A percentile compares a stretch with the other conserved stretches of the same genome.
These are phyloP conservation scores for Fistularia commersonii DNA, from an alignment of 2,797 vertebrate genomes.

Conservation along the genomic window DNA sequence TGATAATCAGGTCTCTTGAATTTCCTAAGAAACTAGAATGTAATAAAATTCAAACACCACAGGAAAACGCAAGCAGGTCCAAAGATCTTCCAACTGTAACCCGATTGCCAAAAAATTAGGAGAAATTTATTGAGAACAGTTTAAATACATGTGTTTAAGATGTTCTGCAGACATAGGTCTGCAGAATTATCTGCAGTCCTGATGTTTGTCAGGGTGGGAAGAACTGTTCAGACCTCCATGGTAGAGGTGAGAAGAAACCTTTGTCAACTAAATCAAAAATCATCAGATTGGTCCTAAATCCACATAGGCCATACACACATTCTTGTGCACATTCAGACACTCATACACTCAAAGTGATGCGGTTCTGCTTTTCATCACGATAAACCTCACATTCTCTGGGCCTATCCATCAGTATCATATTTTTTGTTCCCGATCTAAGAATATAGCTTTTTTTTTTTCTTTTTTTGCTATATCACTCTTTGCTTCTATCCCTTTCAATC, in stretches of 20 bases:
- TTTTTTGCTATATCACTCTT: constrained; percentile 4
- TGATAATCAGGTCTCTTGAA: too few species aligned
- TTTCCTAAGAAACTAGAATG: too few species aligned
- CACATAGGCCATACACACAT: constrained; percentile 50
- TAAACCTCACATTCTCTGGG: constrained; percentile 22
- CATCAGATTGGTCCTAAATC: constrained; percentile 47
- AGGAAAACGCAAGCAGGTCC: too few species aligned
- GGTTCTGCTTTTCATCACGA: constrained; percentile 61
- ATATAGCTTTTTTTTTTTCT: constrained; percentile 7
- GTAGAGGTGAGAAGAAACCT: constrained; percentile 37
- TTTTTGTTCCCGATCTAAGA: constrained; percentile 11
- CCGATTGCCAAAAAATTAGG: too few species aligned
- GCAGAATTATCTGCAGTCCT: too few species aligned
- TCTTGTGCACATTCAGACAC: constrained; percentile 4
- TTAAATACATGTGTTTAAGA: not conserved
- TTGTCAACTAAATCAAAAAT: constrained; percentile 41
- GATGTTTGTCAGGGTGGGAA: constrained; percentile 35
- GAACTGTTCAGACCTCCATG: constrained; percentile 34
- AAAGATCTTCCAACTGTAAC: too few species aligned
- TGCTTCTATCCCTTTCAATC: constrained; percentile 18
- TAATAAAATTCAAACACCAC: too few species aligned
- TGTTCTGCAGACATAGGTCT: constrained; percentile 7
- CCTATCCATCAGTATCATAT: constrained; percentile 12
- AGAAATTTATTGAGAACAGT: not conserved
- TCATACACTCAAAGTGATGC: constrained; percentile 20